Evolutionary conservation across 1,140 invertebrate species (phyloP).

Genomic region (Tetraneura akinire): DNA sequence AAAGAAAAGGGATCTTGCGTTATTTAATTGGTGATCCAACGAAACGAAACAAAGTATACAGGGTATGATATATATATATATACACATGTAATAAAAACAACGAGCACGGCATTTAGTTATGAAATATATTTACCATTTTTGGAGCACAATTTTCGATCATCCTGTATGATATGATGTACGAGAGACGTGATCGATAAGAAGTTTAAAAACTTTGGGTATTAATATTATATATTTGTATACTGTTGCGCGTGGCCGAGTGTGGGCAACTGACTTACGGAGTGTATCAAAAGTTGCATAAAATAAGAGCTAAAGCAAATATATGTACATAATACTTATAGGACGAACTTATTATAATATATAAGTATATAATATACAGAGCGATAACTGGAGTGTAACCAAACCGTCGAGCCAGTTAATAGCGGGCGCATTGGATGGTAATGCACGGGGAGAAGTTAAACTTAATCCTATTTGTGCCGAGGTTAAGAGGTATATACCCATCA

Average conservation of each 20-base stretch:
- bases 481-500: not conserved
- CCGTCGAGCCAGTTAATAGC: constrained; percentile 46
- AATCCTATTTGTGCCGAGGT: constrained; percentile 50
- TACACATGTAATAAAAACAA: no score
- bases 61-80: no score
- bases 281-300: constrained; percentile 23
- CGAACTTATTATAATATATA: not conserved
- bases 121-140: no score
- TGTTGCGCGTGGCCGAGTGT: not conserved
- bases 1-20: no score
- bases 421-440: not conserved
- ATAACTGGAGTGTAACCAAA: constrained; percentile 48
- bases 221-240: not conserved
- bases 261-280: not conserved
- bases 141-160: no score
- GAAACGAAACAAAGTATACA: no score
- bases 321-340: constrained; percentile 36
- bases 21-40: no score
- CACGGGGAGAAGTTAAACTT: constrained; percentile 17
- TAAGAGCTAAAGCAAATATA: constrained; percentile 11
- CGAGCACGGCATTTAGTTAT: no score
- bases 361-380: not conserved
- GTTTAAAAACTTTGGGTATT: no score
- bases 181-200: no score
- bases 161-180: no score